A percentile compares a stretch with the other conserved stretches of the same genome.
These are phyloP conservation scores for Trissoscelio sp. DNA, from an alignment of 2,888 invertebrate species.

Conservation along the genomic window DNA sequence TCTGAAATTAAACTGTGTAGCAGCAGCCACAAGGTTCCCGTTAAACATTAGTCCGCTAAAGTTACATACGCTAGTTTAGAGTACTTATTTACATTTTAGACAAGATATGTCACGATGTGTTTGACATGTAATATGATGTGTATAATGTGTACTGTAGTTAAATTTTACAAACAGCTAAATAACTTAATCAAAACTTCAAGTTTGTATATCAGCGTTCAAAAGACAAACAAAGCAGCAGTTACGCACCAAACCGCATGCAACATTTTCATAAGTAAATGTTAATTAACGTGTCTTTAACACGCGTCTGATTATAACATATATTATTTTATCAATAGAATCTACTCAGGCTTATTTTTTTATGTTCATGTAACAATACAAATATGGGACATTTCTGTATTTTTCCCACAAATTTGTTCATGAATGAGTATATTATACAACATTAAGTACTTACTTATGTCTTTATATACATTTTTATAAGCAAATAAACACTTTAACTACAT, in stretches of 20 bases:
- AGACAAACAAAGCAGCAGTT: neutral
- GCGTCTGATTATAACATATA: neutral
- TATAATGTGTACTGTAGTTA: conserved; percentile 8
- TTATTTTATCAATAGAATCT: neutral
- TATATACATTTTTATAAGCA: no score
- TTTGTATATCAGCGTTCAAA: conserved; percentile 2
- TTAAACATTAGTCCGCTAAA: neutral
- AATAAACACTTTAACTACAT: neutral
- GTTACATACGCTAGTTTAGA: conserved; percentile 5
- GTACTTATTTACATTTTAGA: conserved; percentile 15
- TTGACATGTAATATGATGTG: conserved; percentile 25
- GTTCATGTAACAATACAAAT: no score
- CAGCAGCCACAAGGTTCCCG: neutral
- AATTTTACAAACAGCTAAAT: conserved; percentile 25
- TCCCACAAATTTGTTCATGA: neutral
- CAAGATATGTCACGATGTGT: conserved; percentile 28
- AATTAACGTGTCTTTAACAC: conserved; percentile 2
- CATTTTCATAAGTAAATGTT: conserved; percentile 3
- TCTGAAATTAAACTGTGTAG: neutral
- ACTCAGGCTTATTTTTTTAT: no score
- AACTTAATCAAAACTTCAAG: conserved; percentile 34
- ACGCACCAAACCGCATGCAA: neutral
- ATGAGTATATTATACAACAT: no score
- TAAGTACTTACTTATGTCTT: no score
- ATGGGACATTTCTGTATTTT: no score